Evolutionary conservation across 2,797 vertebrate species (phyloP), one percentile per base, ranked within the genome.

Genomic region (Schizopygopsis malacanthus): DNA sequence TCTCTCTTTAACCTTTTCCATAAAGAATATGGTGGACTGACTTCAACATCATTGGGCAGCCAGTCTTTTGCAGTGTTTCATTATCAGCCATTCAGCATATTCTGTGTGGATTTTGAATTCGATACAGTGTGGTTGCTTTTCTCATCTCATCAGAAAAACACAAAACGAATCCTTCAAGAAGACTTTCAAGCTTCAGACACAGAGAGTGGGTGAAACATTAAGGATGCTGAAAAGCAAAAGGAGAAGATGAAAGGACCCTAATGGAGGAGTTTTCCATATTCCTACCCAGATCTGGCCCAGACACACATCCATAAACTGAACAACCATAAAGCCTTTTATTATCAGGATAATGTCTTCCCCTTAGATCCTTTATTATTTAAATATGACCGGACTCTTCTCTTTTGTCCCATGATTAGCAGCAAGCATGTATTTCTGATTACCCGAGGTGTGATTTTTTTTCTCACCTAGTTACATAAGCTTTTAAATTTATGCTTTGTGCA

Each of bases 341-440:
- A 90, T 89, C 84, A 89, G 77, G 70, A 75, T 86, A 90, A 89
- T 91, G 89, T 76, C 79, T 87, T 87, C 82, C 83, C 85, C 87
- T 90, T 81, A 88, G 87, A 91, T 90, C 88, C 87, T 91, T 93
- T 90, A 90, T 93, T 84, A 93, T 93, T 91, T 86, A 92, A 92
- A 93, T 91, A 85, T 72, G 76, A 54, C 87, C 79, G 80, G 59
- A 88, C 65, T 88, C 79, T 52, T 78, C 75, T 56, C 71, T n/a
- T 88, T 88, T 90, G 85, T 87, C 54, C 82, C 39, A 79, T 88
- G 70, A 86, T 90, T 86, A 80, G 86, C 61, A 67, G 56, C 61
- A 79, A 82, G 67, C 73, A n/a, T 47, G 50, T 20, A 41, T 85
- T 79, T 83, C 41, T 87, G 82, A 89, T 90, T 88, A 87, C 73